Conservation (phyloP, 2,888 invertebrate species). For the Globia sparganii region DNA sequence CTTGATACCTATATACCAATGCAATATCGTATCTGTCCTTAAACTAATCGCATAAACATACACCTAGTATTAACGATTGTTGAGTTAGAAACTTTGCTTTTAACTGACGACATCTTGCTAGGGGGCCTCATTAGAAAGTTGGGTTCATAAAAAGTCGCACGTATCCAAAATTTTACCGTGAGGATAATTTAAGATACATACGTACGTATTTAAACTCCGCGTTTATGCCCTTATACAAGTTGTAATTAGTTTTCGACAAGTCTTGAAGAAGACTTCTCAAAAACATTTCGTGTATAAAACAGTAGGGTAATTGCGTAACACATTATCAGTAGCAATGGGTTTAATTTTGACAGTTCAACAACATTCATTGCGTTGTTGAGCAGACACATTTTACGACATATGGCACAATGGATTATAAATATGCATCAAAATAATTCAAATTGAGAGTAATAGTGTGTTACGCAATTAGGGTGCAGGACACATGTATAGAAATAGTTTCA, state of each 20-base stretch:
- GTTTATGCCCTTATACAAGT: not conserved
- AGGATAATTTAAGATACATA: not conserved
- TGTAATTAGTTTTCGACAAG: not conserved
- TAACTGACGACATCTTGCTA: not conserved
- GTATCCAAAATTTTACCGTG: not conserved
- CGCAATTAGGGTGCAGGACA: too few species aligned
- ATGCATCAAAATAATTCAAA: too few species aligned
- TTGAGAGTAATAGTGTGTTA: too few species aligned
- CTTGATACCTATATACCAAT: conserved; percentile 21
- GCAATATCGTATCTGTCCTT: conserved; percentile 7
- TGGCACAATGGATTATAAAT: too few species aligned
- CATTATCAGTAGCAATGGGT: too few species aligned
- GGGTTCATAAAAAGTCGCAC: not conserved
- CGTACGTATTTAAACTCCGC: too few species aligned
- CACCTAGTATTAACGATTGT: not conserved
- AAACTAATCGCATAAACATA: not conserved
- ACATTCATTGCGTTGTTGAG: too few species aligned
- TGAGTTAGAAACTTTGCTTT: not conserved
- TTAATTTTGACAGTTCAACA: too few species aligned
- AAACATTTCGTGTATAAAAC: not conserved
- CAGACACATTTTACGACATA: too few species aligned
- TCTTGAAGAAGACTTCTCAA: not conserved
- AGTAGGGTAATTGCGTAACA: too few species aligned
- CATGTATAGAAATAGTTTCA: too few species aligned
- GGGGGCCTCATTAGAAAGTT: not conserved